Base-by-base conservation (phyloP, 2,888 invertebrate species). In the Elgonia sp. region DNA sequence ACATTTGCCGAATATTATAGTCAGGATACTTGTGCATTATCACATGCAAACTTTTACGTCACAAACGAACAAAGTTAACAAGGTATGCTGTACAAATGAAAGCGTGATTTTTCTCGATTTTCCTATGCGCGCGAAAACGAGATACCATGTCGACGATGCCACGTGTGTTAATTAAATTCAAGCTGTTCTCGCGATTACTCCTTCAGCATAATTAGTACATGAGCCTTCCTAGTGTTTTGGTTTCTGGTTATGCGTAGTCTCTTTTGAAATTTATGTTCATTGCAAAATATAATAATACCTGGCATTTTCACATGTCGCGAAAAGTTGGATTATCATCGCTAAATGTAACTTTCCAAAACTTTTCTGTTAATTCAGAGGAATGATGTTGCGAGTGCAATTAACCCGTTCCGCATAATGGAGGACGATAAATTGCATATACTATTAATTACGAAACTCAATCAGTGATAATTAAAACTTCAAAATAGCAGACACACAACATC, bases 91-190 rank as follows among this genome's bases (percentile, higher is more conserved):
- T 57, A 53, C 65, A 77, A 62, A 82, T 42, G 55, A 21, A 39
- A 62, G 50, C 53, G 46, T 76, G 79, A 84, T 87, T 87, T 87
- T 87, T 81, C 81, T 76, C 53, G 65, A 87, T 84, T 87, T 84
- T 57, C n/a, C 42, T 72, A 0, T 8, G n/a, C 37, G 60, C 42
- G 39, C 69, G 62, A 57, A 85, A 82, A 79, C 79, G 79, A 85
- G 75, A 76, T 77, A 67, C 72, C 46, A 53, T 55, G 79, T 69
- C 80, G 75, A 84, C 84, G 57, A 69, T 75, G 83, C 81, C 82
- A 82, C 84, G 84, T 67, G 86, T 84, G 89, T 89, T 89, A 89
- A 89, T 89, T 89, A 86, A 86, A 86, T 86, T 89, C 82, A 89
- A 89, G 86, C 84, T 84, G 80, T 84, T 86, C 62, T 89, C 86